Conservation (phyloP, 2,797 vertebrate species). For the Tympanoctomys barrerae region DNA sequence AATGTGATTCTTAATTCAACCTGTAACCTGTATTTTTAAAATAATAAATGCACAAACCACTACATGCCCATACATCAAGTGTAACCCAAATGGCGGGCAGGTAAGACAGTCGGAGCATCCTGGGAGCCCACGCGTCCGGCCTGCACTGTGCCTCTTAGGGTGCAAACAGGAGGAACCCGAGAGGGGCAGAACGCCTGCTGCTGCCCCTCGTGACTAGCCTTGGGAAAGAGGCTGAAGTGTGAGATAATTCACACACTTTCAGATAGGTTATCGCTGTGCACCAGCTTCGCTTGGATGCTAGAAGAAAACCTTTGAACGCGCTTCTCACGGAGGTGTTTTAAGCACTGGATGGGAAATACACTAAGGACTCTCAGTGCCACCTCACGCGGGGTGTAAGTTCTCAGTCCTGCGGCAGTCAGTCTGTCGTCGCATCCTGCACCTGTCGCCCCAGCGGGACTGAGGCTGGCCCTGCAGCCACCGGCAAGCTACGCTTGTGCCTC, state of each 20-base stretch:
- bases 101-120: neutral
- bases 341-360: neutral
- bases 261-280: neutral
- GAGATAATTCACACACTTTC: neutral
- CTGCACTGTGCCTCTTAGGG: neutral
- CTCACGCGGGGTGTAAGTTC: fast-evolving
- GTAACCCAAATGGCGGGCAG: neutral
- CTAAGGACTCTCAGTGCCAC: too few relatives aligned
- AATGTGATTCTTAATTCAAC: constrained; percentile 42
- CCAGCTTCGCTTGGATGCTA: neutral
- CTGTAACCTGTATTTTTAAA: neutral
- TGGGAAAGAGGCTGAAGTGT: neutral
- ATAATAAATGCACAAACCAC: neutral
- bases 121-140: neutral
- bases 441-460: too few relatives aligned
- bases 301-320: neutral
- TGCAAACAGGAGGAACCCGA: neutral
- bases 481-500: neutral
- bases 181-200: fast-evolving
- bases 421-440: fast-evolving
- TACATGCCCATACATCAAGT: neutral
- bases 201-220: too few relatives aligned
- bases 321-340: neutral
- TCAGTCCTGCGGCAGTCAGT: neutral
- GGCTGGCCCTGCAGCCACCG: neutral